phyloP scores from a whole-genome alignment of 1,140 invertebrate genomes.

The Drosophila sp. region DNA sequence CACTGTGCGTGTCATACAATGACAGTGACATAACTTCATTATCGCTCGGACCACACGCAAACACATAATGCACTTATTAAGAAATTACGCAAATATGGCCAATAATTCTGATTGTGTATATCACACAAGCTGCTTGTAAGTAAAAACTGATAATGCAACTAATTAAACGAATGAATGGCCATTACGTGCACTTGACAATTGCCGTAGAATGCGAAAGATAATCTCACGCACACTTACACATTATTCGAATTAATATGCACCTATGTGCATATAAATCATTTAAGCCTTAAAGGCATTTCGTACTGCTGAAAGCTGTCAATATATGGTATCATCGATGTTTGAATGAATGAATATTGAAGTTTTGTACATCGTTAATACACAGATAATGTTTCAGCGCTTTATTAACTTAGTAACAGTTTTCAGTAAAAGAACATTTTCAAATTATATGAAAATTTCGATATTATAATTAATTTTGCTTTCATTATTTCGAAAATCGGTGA shows the following conservation, averaged over 20 bases:
- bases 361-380: no score
- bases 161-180: conserved; percentile 30
- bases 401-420: no score
- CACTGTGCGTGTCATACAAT: background rate
- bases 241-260: background rate
- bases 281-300: background rate
- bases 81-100: background rate
- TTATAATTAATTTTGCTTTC: no score
- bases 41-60: background rate
- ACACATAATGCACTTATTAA: background rate
- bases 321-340: no score
- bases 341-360: no score
- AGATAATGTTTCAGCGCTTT: no score
- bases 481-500: no score
- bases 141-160: conserved; percentile 9
- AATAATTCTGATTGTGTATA: background rate
- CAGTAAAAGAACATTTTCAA: no score
- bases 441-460: no score
- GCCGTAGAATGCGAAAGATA: background rate
- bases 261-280: background rate
- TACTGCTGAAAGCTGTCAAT: background rate
- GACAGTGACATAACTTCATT: conserved; percentile 12
- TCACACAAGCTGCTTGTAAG: background rate
- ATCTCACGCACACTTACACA: conserved; percentile 4
- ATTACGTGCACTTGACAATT: conserved; percentile 15